Evolutionary conservation across 1,140 invertebrate genomes (phyloP), one percentile per base, ranked within the genome.

Genomic region (Gryon sp.): DNA sequence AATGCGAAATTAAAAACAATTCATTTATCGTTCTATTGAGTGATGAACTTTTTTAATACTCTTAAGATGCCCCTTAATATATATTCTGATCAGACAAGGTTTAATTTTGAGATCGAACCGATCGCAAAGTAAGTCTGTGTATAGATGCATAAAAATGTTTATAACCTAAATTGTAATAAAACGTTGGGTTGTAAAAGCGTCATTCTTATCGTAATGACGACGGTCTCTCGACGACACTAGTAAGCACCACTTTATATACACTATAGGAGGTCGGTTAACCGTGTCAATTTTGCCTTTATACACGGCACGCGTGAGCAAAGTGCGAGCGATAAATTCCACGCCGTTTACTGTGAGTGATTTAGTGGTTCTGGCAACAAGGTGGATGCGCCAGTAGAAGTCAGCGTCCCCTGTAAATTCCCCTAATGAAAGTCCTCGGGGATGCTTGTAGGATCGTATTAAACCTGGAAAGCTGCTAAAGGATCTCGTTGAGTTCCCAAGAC

Each of bases 401-500:
- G 57, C 76, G 82, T 76, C 78, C 81, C 79, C 81, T 84, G 83
- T 86, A 86, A 85, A 86, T 85, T 85, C 82, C 79, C 83, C 83
- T 86, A 86, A 86, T 86, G 85, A 86, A 86, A 86, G 84, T 85
- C 84, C 82, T 78, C 69, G 80, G 83, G 83, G 80, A 84, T 78
- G 77, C 82, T 81, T 75, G 66, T 68, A 79, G 78, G 81, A 84
- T 84, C 82, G 84, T 86, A 85, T 86, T 86, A 85, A 86, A 83
- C 80, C 82, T 82, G 79, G 78, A 80, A 84, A 83, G 79, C 81
- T 81, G 78, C 78, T 82, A 82, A 82, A 82, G 79, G 79, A 83
- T 79, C 74, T 78, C 48, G 46, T 45, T 50, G 66, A 73, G 60
- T 52, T 79, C 66, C 70, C 66, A 68, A 72, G 77, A 70, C 65